Percentiles rank a stretch among this genome's conserved stretches.
phyloP scores from a whole-genome alignment of 2,888 invertebrate species.

The Linnaemya tessellans region DNA sequence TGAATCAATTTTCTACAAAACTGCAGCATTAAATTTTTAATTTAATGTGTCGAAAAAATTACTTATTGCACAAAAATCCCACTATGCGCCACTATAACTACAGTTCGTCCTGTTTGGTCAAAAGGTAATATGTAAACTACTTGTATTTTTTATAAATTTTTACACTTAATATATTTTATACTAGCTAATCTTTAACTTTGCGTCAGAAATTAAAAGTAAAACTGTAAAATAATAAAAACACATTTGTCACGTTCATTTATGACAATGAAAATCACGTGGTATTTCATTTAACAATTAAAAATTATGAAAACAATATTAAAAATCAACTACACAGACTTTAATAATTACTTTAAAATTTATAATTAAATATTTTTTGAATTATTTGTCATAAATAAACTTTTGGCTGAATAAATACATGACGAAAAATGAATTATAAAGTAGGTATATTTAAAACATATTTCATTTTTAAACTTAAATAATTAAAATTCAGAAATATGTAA shows the following conservation, averaged over 20 bases:
- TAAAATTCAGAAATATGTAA: too few relatives aligned
- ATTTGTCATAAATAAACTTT: not conserved
- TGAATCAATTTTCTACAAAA: too few relatives aligned
- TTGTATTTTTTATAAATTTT: too few relatives aligned
- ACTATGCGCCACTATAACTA: too few relatives aligned
- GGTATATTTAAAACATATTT: too few relatives aligned
- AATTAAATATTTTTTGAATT: conserved; percentile 6
- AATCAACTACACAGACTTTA: not conserved
- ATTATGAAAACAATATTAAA: conserved; percentile 1
- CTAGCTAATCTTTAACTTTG: not conserved
- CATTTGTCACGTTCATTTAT: conserved; percentile 34
- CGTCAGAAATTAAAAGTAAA: not conserved
- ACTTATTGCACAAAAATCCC: too few relatives aligned
- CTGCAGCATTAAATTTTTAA: too few relatives aligned
- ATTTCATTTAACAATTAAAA: conserved; percentile 9
- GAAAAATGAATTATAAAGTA: not conserved
- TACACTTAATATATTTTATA: too few relatives aligned
- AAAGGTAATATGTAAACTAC: too few relatives aligned
- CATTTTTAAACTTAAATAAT: too few relatives aligned
- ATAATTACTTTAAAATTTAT: conserved; percentile 26
- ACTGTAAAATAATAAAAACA: conserved; percentile 30
- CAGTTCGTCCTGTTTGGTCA: too few relatives aligned
- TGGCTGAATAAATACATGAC: not conserved
- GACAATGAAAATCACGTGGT: conserved; percentile 7
- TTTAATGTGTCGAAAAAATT: too few relatives aligned